These are phyloP conservation scores for Hemibagrus wyckioides DNA, from an alignment of 2,113 vertebrate genomes.

Conservation along the genomic window DNA sequence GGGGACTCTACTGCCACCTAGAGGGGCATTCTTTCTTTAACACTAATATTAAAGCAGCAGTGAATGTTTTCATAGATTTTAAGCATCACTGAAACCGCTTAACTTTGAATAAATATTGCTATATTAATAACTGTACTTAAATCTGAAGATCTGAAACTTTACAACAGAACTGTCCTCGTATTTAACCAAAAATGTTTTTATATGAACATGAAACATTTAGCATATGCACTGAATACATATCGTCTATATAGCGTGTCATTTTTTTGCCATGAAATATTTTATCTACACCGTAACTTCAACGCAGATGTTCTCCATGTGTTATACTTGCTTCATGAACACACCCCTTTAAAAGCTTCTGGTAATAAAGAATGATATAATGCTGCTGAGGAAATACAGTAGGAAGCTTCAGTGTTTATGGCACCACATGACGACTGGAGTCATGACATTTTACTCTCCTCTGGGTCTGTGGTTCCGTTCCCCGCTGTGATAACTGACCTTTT, in stretches of 20 bases:
- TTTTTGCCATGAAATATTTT: neutral
- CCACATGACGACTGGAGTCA: neutral
- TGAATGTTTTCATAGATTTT: neutral
- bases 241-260: neutral
- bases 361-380: neutral
- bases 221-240: too few species aligned
- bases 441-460: neutral
- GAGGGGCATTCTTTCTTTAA: neutral
- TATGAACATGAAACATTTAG: too few species aligned
- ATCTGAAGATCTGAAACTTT: neutral
- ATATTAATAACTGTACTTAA: neutral
- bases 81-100: neutral
- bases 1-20: conserved; percentile 2
- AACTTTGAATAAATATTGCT: neutral
- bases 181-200: too few species aligned
- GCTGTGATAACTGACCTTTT: conserved; percentile 75
- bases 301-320: neutral
- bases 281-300: too few species aligned
- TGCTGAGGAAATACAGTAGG: neutral
- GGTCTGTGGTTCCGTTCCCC: neutral
- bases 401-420: neutral
- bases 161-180: too few species aligned
- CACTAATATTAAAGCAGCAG: neutral
- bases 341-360: neutral
- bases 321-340: neutral